Evolutionary conservation across 2,113 vertebrate genomes (phyloP).

Genomic region (Hydrolagus affinis): DNA sequence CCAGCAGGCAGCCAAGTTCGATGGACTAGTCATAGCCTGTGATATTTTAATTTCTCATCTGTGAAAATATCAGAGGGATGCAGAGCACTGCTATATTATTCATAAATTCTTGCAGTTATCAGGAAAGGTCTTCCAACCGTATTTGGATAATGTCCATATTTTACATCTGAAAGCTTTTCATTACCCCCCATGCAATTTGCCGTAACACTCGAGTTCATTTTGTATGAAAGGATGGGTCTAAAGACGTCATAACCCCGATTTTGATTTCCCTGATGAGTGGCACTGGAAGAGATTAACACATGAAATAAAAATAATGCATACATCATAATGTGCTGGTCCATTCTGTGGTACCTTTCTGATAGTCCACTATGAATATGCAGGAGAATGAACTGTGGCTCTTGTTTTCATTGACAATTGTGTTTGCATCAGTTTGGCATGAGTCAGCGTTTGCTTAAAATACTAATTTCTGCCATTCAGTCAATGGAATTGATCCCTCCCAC

Average conservation of each 20-base stretch:
- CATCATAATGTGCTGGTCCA: not conserved
- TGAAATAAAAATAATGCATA: not conserved
- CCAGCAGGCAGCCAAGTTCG: not conserved
- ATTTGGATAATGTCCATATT: not conserved
- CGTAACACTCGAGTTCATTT: not conserved
- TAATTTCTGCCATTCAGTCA: no score
- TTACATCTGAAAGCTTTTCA: conserved; percentile 1
- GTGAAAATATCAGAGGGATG: not conserved
- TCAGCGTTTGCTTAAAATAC: not conserved
- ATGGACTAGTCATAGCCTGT: not conserved
- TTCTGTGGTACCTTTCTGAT: not conserved
- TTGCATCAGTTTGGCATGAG: not conserved
- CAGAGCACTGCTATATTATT: not conserved
- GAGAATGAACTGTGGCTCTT: not conserved
- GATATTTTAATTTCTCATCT: not conserved
- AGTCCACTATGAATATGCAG: not conserved
- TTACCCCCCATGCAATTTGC: conserved; percentile 3
- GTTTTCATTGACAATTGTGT: not conserved
- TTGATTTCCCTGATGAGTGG: not conserved
- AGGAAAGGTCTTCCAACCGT: not conserved
- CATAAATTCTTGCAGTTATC: not conserved
- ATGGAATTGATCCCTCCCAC: no score
- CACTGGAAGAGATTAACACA: not conserved
- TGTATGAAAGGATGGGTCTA: not conserved
- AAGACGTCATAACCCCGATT: not conserved